Base-by-base conservation (phyloP, 2,888 invertebrate species). In the Luperina testacea region DNA sequence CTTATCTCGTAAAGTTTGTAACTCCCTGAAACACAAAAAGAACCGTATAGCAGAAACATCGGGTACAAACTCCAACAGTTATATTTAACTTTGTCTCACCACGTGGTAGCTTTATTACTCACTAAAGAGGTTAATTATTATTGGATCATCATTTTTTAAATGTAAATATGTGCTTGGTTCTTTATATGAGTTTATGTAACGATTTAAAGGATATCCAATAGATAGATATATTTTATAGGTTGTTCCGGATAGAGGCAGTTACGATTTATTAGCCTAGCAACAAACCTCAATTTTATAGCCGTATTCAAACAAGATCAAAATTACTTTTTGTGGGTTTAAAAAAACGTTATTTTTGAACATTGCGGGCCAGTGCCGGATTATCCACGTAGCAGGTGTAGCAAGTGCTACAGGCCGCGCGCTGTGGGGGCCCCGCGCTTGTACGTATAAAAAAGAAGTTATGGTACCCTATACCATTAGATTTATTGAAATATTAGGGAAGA, bases 51-150 rank as follows among this genome's bases (percentile, higher is more conserved):
- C 27, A 79, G 72, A 79, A 82, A 73, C 81, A 73, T 71, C 45
- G 87, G 84, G 91, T 91, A 75, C 91, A 90, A 90, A 92, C 88
- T 92, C 89, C 91, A 89, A 63, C 70, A 79, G 87, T 82, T 92
- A 92, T 91, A 89, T 91, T 91, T 91, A 92, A 91, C 91, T 89
- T 87, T 82, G 87, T 57, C 72, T 80, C 72, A 88, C 86, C 86
- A 89, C 84, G 84, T 87, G 86, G 85, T 89, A 82, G 84, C 81
- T 84, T 86, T 87, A 89, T 88, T 87, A 90, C 84, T 80, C 85
- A 80, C 84, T 84, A 90, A 89, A 83, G 91, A 91, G 92, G 92
- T 90, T 91, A 92, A 91, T 92, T n/a, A n/a, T n/a, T n/a, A n/a
- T n/a, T 87, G 80, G 84, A 88, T 90, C 88, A 90, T 89, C 84